Evolutionary conservation across 2,797 vertebrate species (phyloP).

Genomic region (Odontamblyopus rebecca): DNA sequence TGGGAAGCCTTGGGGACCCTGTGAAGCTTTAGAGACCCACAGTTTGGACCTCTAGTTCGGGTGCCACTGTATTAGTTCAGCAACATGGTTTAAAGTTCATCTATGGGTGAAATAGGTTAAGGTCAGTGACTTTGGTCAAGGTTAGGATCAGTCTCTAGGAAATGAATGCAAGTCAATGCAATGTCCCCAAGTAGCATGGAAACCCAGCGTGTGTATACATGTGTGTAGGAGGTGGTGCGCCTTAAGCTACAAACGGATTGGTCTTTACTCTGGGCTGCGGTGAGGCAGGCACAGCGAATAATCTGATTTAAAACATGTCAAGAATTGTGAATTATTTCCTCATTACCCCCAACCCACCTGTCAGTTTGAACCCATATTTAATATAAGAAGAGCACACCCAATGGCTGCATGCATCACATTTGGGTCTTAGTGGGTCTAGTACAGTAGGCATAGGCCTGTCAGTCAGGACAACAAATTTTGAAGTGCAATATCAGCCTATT

Average conservation of each 20-base stretch:
- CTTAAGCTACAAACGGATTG: constrained; percentile 65
- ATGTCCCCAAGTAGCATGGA: no score
- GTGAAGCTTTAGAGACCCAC: no score
- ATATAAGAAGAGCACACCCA: constrained; percentile 62
- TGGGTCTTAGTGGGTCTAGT: background rate
- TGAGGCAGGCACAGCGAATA: constrained; percentile 62
- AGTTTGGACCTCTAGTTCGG: no score
- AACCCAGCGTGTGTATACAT: constrained; percentile 12
- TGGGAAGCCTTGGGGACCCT: no score
- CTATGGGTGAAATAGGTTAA: no score
- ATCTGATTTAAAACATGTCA: constrained; percentile 79
- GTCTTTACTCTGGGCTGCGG: constrained; percentile 59
- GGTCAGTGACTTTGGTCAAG: no score
- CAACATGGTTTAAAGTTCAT: no score
- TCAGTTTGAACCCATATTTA: constrained; percentile 72
- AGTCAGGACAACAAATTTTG: no score
- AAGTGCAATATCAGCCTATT: no score
- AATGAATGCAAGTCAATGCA: no score
- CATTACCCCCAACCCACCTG: constrained; percentile 64
- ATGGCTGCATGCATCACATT: constrained; percentile 22
- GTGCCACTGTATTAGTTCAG: no score
- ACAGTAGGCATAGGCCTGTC: background rate
- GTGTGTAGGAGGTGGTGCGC: constrained; percentile 43
- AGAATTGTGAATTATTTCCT: constrained; percentile 77
- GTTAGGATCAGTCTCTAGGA: no score